phyloP scores from a whole-genome alignment of 2,797 vertebrate species.

The Sebastes aleutianus region DNA sequence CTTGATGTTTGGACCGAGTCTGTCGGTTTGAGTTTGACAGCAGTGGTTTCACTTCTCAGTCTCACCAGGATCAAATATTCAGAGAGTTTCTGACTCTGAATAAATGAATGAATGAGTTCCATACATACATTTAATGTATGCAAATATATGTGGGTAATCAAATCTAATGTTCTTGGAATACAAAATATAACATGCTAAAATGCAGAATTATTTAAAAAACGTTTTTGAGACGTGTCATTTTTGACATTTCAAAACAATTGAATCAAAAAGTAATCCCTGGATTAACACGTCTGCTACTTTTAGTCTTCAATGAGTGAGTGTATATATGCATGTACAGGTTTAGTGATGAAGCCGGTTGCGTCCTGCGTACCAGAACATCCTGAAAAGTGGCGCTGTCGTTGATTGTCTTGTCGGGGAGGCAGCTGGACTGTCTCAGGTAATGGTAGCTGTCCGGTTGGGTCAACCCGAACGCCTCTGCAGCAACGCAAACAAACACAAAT shows the following conservation, averaged over 20 bases:
- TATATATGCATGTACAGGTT: accelerated
- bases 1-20: not conserved
- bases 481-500: slow-evolving; percentile 4
- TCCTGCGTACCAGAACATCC: slow-evolving; percentile 87
- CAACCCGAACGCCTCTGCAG: slow-evolving; percentile 90
- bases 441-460: slow-evolving; percentile 88
- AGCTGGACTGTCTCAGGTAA: slow-evolving; percentile 93
- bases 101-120: not conserved
- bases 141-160: not conserved
- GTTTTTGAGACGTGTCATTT: not conserved
- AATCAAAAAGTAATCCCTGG: not conserved
- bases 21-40: not conserved
- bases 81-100: not conserved
- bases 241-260: not conserved
- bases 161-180: not conserved
- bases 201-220: not conserved
- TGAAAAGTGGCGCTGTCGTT: slow-evolving; percentile 89
- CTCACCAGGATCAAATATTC: not conserved
- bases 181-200: not conserved
- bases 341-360: no score
- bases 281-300: not conserved
- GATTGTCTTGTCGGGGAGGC: slow-evolving; percentile 86
- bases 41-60: not conserved
- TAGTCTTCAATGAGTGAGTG: not conserved
- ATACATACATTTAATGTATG: not conserved